Percentiles rank a stretch among this genome's conserved stretches.
Conservation (phyloP, 2,113 vertebrate species). For the Campylorhamphus procurvoides region DNA sequence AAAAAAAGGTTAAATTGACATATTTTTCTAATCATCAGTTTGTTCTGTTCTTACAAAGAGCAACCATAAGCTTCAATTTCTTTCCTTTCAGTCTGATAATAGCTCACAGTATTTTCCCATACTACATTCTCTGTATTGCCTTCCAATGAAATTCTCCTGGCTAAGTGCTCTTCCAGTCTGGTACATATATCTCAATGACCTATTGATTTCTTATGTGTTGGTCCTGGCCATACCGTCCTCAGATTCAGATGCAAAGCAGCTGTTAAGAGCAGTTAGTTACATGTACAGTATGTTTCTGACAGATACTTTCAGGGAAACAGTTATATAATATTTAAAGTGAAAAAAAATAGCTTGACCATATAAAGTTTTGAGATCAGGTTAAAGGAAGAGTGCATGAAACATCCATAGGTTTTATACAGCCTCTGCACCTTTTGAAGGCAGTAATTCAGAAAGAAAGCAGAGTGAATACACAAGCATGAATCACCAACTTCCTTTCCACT, state of each 20-base stretch:
- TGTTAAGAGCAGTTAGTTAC: not conserved
- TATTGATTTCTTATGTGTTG: not conserved
- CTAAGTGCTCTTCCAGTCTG: not conserved
- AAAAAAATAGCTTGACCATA: not conserved
- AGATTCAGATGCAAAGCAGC: not conserved
- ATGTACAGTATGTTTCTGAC: not conserved
- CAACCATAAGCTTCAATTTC: not conserved
- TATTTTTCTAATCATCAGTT: not conserved
- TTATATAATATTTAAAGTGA: not conserved
- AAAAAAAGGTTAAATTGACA: not conserved
- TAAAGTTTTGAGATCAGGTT: not conserved
- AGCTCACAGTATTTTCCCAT: not conserved
- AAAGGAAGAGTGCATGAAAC: not conserved
- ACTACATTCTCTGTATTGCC: not conserved
- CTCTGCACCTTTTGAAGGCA: not conserved
- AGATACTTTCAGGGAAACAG: not conserved
- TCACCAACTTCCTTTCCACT: not conserved
- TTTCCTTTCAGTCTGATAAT: constrained; percentile 14
- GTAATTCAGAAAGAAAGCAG: not conserved
- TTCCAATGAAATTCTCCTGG: not conserved
- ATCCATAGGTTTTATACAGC: not conserved
- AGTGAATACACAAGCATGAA: not conserved
- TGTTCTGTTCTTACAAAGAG: not conserved
- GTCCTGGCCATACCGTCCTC: not conserved
- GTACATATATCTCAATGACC: not conserved